Percentiles rank a stretch among this genome's conserved stretches.
Conservation (phyloP, 2,797 vertebrate species). For the Alectoris magna region DNA sequence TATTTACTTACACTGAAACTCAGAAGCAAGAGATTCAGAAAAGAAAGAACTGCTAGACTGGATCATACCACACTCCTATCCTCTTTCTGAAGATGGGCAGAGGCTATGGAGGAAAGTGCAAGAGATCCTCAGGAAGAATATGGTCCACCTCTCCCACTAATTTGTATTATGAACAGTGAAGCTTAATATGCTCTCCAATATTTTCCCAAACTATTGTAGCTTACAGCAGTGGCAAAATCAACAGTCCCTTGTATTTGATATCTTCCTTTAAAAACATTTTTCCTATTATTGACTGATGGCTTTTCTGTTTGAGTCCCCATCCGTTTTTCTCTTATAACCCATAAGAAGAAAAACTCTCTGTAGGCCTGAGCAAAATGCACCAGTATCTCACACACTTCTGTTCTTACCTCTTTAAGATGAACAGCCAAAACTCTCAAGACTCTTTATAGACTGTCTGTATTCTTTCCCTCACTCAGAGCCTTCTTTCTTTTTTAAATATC, state of each 20-base stretch:
- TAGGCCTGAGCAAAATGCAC: not conserved
- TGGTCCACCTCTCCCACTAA: not conserved
- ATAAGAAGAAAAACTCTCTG: not conserved
- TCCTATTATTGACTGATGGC: not conserved
- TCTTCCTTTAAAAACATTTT: not conserved
- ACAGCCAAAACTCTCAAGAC: not conserved
- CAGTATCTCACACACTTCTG: not conserved
- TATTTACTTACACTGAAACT: conserved; percentile 32
- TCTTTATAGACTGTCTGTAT: not conserved
- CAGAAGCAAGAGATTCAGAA: conserved; percentile 4
- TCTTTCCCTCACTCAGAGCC: not conserved
- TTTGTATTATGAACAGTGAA: not conserved
- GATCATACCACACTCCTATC: not conserved
- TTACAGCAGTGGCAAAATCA: not conserved
- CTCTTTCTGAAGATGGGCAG: not conserved
- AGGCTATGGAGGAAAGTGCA: not conserved
- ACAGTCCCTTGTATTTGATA: not conserved
- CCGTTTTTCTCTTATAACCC: not conserved
- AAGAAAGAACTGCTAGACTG: not conserved
- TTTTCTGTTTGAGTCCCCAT: not conserved
- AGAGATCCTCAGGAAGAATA: not conserved
- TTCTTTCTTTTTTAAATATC: not conserved
- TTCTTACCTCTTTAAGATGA: not conserved
- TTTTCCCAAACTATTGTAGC: not conserved
- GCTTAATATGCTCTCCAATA: not conserved